Base-by-base conservation (phyloP, 2,113 vertebrate genomes). In the Otocyon megalotis region DNA sequence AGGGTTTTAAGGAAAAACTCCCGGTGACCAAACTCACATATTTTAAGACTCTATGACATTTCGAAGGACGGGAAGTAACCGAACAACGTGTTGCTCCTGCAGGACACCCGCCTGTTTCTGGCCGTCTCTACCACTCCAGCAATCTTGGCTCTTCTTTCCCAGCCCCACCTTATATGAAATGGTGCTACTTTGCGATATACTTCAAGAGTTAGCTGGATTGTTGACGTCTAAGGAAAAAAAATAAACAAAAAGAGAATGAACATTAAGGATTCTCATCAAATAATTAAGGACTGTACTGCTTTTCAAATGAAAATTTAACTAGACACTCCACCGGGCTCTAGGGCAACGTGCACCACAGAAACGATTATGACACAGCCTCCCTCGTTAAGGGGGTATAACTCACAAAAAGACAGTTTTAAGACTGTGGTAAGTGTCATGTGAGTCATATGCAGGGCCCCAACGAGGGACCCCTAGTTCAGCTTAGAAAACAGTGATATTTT, bases 221-320 rank as follows among this genome's bases (percentile, higher is more conserved):
- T 43, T 90, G 26, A 8, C 17, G 50, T 92, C 58, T 90, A 69
- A 65, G 67, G 24, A 43, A 94, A 69, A 65, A 69, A 69, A 69
- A 69, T 10, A 17, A 69, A 69, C 17, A 69, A 69, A 94, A 35
- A 58, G 62, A 32, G 8, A 86, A 28, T 48, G 20, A 37, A 53
- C 6, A 22, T 79, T 37, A 85, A 88, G 77, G 19, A 72, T 62
- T 91, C n/a, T 81, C 37, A 83, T 90, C 19, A 95, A 82, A 82
- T 67, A 62, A 74, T 72, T 37, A 85, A 81, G 30, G 60, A 20
- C 15, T 43, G 2, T 56, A 48, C n/a, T 91, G 8, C 30, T 85
- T 95, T 96, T n/a, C 60, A 95, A 88, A 32, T 84, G 48, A 50
- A 93, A 92, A 92, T 48, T 3, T 48, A 90, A 93, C 16, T 15